Evolutionary conservation across 2,888 invertebrate genomes (phyloP).

Genomic region (Polia nebulosa): DNA sequence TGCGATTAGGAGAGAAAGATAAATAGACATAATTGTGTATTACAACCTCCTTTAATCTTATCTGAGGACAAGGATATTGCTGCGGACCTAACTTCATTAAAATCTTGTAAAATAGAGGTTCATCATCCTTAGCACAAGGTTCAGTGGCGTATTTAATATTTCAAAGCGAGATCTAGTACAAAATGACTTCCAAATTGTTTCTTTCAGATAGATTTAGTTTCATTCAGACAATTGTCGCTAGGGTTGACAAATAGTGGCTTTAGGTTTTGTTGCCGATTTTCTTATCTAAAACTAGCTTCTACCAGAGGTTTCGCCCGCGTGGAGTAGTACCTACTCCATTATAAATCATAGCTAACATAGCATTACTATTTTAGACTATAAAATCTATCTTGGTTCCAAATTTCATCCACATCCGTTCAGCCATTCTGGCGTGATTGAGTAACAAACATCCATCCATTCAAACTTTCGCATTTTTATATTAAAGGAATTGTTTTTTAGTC

Average conservation of each 20-base stretch:
- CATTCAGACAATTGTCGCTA: constrained; percentile 42
- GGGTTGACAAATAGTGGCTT: constrained; percentile 33
- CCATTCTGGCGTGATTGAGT: too few species aligned
- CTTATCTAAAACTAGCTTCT: too few species aligned
- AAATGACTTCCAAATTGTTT: constrained; percentile 55
- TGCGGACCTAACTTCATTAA: constrained; percentile 17
- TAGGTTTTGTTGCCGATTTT: neutral
- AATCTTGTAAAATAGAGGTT: constrained; percentile 21
- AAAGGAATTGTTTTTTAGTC: too few species aligned
- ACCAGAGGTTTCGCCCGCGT: too few species aligned
- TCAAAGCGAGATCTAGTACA: constrained; percentile 51
- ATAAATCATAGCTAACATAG: too few species aligned
- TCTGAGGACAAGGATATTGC: constrained; percentile 15
- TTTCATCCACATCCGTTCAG: too few species aligned
- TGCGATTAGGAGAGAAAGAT: neutral
- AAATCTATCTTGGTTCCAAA: too few species aligned
- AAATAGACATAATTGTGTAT: neutral
- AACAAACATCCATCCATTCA: too few species aligned
- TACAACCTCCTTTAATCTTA: constrained; percentile 5
- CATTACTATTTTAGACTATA: too few species aligned
- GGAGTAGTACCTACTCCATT: too few species aligned
- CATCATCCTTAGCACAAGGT: constrained; percentile 22
- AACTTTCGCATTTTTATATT: too few species aligned
- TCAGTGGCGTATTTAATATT: constrained; percentile 52
- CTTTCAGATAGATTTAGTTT: constrained; percentile 57